Percentiles rank a stretch among this genome's conserved stretches.
These are phyloP conservation scores for Vollenhovia emeryi DNA, from an alignment of 1,140 invertebrate genomes.

Conservation along the genomic window DNA sequence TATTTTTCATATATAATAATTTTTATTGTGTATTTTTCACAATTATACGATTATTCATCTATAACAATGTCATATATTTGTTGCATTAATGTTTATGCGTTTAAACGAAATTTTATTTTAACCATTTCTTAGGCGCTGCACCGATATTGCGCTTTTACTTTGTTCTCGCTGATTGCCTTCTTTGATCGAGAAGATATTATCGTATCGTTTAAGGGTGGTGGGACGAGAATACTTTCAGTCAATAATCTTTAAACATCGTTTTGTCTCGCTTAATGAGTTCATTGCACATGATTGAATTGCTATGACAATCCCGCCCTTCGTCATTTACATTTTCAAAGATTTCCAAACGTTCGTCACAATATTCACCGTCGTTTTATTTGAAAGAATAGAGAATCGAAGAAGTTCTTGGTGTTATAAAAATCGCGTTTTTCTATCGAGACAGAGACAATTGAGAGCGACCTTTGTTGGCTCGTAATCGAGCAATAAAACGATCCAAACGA, in stretches of 20 bases:
- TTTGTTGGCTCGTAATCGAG: slow-evolving; percentile 28
- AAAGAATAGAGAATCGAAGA: slow-evolving; percentile 3
- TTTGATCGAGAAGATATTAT: slow-evolving; percentile 5
- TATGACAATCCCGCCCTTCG: neutral
- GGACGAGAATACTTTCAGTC: neutral
- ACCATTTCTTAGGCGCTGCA: neutral
- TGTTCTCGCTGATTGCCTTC: neutral
- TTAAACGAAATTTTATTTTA: neutral
- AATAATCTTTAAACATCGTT: slow-evolving; percentile 18
- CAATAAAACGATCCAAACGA: slow-evolving; percentile 46
- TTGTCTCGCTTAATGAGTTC: slow-evolving; percentile 12
- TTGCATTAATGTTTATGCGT: neutral
- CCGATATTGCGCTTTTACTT: neutral
- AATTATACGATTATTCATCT: neutral
- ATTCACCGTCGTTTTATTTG: neutral
- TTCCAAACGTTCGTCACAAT: neutral
- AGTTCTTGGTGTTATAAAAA: neutral
- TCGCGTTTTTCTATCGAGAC: neutral
- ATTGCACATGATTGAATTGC: neutral
- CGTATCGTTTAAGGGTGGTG: neutral
- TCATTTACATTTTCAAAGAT: neutral
- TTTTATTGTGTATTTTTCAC: neutral
- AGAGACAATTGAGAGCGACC: slow-evolving; percentile 11
- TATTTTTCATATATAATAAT: neutral
- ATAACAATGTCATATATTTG: neutral